Base-by-base conservation (phyloP, 1,140 invertebrate genomes). In the Zaprionus camerounensis region DNA sequence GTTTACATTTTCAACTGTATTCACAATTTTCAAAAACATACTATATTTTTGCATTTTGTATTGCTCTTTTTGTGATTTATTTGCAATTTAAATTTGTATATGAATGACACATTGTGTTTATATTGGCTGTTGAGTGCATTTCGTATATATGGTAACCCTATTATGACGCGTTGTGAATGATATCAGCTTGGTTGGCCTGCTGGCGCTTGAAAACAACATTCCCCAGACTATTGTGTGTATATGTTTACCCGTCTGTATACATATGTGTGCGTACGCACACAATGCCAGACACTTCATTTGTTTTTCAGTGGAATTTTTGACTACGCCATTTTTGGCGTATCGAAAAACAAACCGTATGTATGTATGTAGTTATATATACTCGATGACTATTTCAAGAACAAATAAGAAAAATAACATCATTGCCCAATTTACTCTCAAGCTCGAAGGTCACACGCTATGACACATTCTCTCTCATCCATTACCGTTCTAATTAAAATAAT, bases 171-270 rank as follows among this genome's bases (percentile, higher is more conserved):
- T 67, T 67, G 46, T 73, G 70, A 86, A 61, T 87, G 71, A 82
- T 86, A 82, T 83, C 80, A 88, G 58, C 61, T 36, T 26, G 44
- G 22, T 38, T 36, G 31, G 2, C 34, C 34, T 38, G 65, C 44
- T 80, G 63, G 72, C 71, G 70, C 69, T 83, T 78, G 68, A 81
- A 78, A 87, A 72, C 78, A 85, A 90, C 71, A 88, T 84, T 81
- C 84, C 72, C 58, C 71, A 74, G 49, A 2, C 24, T 22, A 53
- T 34, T 22, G 51, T 59, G 20, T n/a, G n/a, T 51, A 20, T 51
- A 51, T 51, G 46, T 51, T 20, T 24, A 24, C 22, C 11, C 22
- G 26, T n/a, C 2, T 56, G 15, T 31, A 24, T 31, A 24, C 15
- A 13, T 56, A 56, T 56, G 38, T 64, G 44, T 46, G 51, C 41